phyloP scores from a whole-genome alignment of 2,888 invertebrate species.

The Lagria hirta region DNA sequence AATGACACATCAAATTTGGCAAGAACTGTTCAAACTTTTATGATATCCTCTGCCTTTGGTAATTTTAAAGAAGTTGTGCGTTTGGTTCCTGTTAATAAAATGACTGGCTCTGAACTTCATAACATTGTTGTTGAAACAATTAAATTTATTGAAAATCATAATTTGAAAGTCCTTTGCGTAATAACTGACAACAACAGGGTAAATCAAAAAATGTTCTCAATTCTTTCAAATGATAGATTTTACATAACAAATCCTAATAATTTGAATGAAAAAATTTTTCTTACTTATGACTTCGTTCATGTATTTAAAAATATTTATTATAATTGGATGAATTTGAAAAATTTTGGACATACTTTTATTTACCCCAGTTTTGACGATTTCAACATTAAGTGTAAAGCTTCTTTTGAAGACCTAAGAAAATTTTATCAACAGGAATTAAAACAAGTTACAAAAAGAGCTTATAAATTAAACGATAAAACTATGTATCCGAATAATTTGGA shows the following conservation, averaged over 20 bases:
- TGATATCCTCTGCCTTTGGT: neutral
- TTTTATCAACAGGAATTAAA: too few relatives aligned
- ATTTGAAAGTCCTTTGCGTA: neutral
- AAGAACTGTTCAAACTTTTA: neutral
- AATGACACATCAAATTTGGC: neutral
- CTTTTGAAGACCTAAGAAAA: too few relatives aligned
- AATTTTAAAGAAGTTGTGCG: neutral
- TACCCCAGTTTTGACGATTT: neutral
- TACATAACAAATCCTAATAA: neutral
- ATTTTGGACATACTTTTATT: neutral
- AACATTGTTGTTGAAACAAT: neutral
- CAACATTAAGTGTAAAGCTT: too few relatives aligned
- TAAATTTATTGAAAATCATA: neutral
- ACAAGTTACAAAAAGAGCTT: too few relatives aligned
- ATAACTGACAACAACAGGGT: neutral
- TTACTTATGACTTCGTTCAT: neutral
- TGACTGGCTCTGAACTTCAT: neutral
- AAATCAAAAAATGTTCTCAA: neutral
- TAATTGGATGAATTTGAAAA: neutral
- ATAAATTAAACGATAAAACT: too few relatives aligned
- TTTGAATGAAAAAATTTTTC: neutral
- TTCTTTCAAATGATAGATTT: too few relatives aligned
- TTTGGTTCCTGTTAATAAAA: neutral
- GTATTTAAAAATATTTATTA: neutral
- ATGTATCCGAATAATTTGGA: too few relatives aligned